Evolutionary conservation across 2,113 vertebrate species (phyloP), one percentile per base, ranked within the genome.

Genomic region (Apodemus speciosus): DNA sequence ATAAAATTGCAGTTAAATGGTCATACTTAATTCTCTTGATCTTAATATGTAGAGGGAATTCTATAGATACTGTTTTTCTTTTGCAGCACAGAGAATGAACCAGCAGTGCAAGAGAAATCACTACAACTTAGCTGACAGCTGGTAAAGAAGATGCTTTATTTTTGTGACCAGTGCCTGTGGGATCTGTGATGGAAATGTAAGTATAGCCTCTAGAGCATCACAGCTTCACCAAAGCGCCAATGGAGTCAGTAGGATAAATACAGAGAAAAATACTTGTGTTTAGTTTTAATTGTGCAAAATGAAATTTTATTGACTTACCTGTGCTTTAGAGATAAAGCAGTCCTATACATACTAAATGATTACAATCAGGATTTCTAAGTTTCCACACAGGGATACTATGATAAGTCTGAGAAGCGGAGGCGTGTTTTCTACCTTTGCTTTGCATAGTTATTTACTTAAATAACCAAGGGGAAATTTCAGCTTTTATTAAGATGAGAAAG

Each of bases 171-270:
- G 91, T 96, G 95, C 75, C 96, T 97, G 79, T 97, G 97, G 95
- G 80, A 96, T 95, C 88, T 97, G 77, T 68, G 96, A 90, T 95
- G 94, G 89, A 95, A 97, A 98, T 93, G 98, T 98, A 98, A 98
- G 98, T 94, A 64, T 62, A 92, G 68, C 35, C 60, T 93, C 66
- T 40, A 46, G 15, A 43, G 58, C 32, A 9, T 11, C 60, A 15
- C 60, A 60, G 18, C 73, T 95, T 92, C 89, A 79, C 62, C 30
- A 72, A 40, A 88, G 27, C 40, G 84, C 18, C 3, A 92, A 14
- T 87, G 40, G 6, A 60, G 30, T 79, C 15, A 13, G 43, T 4
- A n/a, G 11, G 23, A 6, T 93, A 72, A 95, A 77, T 81, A 38
- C 14, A 86, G 0, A 76, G 73, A 93, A 56, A 88, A 77, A 3